A percentile compares a stretch with the other conserved stretches of the same genome.
These are phyloP conservation scores for Odontocerum albicorne DNA, from an alignment of 2,888 invertebrate species.

Conservation along the genomic window DNA sequence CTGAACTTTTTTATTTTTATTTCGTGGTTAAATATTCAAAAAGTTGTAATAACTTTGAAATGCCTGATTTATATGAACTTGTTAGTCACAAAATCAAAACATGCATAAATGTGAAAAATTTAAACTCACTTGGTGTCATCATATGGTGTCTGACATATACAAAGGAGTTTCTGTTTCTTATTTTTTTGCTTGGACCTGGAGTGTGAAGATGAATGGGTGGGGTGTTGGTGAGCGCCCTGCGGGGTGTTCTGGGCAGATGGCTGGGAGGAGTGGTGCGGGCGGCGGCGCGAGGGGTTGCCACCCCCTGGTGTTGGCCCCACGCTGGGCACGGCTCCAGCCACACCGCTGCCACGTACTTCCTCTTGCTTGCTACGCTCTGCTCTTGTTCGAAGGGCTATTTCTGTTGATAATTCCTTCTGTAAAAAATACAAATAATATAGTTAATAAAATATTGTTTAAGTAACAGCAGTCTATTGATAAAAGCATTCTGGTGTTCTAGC, in stretches of 20 bases:
- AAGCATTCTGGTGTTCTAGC: too few relatives aligned
- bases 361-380: slow-evolving; percentile 72
- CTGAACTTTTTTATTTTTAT: too few relatives aligned
- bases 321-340: slow-evolving; percentile 40
- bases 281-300: slow-evolving; percentile 34
- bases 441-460: too few relatives aligned
- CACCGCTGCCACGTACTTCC: slow-evolving; percentile 63
- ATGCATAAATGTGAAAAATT: too few relatives aligned
- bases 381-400: slow-evolving; percentile 70
- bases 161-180: slow-evolving; percentile 83
- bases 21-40: too few relatives aligned
- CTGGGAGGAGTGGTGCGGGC: slow-evolving; percentile 7
- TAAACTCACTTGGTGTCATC: slow-evolving; percentile 88
- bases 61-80: too few relatives aligned
- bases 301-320: slow-evolving; percentile 37
- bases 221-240: slow-evolving; percentile 38
- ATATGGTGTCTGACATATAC: slow-evolving; percentile 91
- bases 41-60: too few relatives aligned
- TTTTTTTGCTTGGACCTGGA: slow-evolving; percentile 42
- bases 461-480: too few relatives aligned
- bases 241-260: slow-evolving; percentile 16
- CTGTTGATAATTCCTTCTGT: slow-evolving; percentile 76
- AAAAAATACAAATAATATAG: too few relatives aligned
- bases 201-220: slow-evolving; percentile 26
- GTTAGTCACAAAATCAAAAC: too few relatives aligned